Base-by-base conservation (phyloP, 2,797 vertebrate genomes). In the Syngnathus acus region DNA sequence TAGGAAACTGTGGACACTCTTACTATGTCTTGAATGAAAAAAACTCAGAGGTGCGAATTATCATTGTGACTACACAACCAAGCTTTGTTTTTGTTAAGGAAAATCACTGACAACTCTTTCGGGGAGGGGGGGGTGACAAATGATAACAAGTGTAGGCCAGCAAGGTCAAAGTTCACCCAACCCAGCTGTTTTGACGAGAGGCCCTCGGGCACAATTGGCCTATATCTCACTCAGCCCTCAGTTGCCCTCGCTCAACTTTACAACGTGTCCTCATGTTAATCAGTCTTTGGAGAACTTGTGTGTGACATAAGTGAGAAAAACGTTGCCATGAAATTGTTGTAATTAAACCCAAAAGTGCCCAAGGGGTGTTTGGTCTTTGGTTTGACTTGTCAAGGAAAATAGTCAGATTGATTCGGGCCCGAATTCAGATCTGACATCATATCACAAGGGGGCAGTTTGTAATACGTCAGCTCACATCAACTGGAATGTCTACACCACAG, bases 81-180 rank as follows among this genome's bases (percentile, higher is more conserved):
- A 40, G 23, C 11, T 14, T 16, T n/a, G 9, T 50, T 37, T 48
- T 64, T 50, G 26, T 16, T 43, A 14, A 62, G 53, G 40, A 72
- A 51, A 0, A 66, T 54, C 26, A 47, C 54, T 69, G 66, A 63
- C 23, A 53, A 74, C 53, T 60, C 39, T 63, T 76, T 72, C 10
- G 13, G 32, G 60, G 66, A 40, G 60, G 66, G 63, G 58, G 37
- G 58, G 68, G 60, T 78, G 62, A 71, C 48, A 75, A 62, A 71
- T 62, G 65, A 63, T 66, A 67, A 63, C 72, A 65, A 68, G 45
- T 58, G 61, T 19, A 17, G 64, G 65, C 64, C 62, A 71, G 47
- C 54, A 68, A 72, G 75, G 72, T 48, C 73, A 76, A 68, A 80
- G 79, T 69, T 86, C 75, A 81, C 69, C 45, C 68, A 73, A 66